Percentiles rank a stretch among this genome's conserved stretches.
Conservation (phyloP, 2,113 vertebrate species). For the Chaetops frenatus region DNA sequence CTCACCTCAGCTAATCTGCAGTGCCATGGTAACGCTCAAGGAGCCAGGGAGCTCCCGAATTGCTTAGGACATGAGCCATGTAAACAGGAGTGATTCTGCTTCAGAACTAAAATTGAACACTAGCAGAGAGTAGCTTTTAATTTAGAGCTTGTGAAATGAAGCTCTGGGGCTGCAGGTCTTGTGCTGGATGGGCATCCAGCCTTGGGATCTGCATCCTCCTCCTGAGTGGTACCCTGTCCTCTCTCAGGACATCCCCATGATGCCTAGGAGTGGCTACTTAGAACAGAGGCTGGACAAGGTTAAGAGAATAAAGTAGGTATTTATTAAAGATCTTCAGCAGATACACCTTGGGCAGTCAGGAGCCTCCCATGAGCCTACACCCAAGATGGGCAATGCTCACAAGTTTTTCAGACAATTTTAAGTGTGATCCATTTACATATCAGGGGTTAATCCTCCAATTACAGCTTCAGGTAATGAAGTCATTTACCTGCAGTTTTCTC, state of each 20-base stretch:
- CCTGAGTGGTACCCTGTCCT: rapidly evolving
- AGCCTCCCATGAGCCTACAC: background rate
- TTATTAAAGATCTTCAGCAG: background rate
- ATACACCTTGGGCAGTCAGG: too few species aligned
- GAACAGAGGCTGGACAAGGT: background rate
- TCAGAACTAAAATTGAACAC: background rate
- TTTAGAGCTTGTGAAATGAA: background rate
- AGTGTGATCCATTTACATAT: background rate
- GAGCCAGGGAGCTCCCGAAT: conserved; percentile 4
- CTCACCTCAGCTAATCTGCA: conserved; percentile 21
- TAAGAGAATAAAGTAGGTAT: background rate
- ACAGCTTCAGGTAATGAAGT: background rate
- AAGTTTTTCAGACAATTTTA: rapidly evolving
- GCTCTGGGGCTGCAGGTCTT: background rate
- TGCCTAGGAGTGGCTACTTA: too few species aligned
- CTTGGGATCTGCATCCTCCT: background rate
- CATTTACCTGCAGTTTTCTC: background rate
- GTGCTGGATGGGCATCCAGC: background rate
- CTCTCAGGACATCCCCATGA: background rate
- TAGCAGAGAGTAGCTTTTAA: background rate
- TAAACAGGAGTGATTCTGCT: background rate
- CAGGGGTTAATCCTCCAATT: background rate
- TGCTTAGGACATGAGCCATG: conserved; percentile 2
- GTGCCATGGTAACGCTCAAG: conserved; percentile 30
- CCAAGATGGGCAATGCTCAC: rapidly evolving